Base-by-base conservation (phyloP, 2,113 vertebrate genomes). In the Hucho hucho region DNA sequence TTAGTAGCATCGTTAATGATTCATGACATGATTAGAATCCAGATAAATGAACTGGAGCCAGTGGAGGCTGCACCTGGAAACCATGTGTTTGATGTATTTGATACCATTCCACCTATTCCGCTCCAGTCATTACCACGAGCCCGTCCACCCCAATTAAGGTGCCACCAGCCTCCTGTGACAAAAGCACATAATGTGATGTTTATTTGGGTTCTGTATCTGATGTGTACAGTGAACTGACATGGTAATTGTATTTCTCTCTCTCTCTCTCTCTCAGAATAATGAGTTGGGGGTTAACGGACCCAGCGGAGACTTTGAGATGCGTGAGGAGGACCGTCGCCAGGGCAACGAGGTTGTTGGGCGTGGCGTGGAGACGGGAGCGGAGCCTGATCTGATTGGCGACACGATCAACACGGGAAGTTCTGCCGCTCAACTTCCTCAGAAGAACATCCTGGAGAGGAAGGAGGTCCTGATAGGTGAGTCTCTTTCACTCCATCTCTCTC, bases 381-480 rank as follows among this genome's bases (percentile, higher is more conserved):
- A 94, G 25, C 93, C 96, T 0, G 96, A 96, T 78, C 89, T 98
- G 81, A 77, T 92, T 0, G 96, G 98, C 83, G 99, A 99, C 91
- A 95, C 96, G 1, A 95, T 99, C 85, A 96, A 99, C 73, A 93
- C 92, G 0, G 97, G 96, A 32, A 98, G 95, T 87, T 98, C 98
- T 0, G 96, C 97, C 0, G 97, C 98, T 1, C 98, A 99, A 88
- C 95, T 99, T 65, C 97, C 98, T 6, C 97, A 99, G 93, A 98
- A 97, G 75, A 99, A 98, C 88, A 98, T 99, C 88, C 86, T 99
- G 88, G 98, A 99, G 91, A 94, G 98, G 86, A 99, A 98, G 89
- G 98, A 99, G 84, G 98, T 99, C 79, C 94, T 99, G 70, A 98
- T 99, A 97, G 97, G 97, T 98, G 76, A 92, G 95, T 53, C n/a